A percentile compares a stretch with the other conserved stretches of the same genome.
These are phyloP conservation scores for Triplophysa rosa DNA, from an alignment of 2,113 vertebrate species.

Conservation along the genomic window DNA sequence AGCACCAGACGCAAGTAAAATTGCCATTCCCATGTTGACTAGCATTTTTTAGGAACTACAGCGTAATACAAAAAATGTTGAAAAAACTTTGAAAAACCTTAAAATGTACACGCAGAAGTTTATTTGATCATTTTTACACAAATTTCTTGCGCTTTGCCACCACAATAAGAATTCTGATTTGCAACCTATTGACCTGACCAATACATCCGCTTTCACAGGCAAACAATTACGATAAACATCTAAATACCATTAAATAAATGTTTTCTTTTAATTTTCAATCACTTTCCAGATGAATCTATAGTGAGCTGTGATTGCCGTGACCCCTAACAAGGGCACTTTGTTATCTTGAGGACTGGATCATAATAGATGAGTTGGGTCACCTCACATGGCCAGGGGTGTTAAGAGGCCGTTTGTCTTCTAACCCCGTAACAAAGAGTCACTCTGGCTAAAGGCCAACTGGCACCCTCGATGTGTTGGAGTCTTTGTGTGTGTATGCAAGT, in stretches of 20 bases:
- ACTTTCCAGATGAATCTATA: background rate
- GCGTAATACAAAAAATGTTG: too few species aligned
- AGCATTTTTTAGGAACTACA: too few species aligned
- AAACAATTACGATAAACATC: too few species aligned
- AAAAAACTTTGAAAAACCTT: too few species aligned
- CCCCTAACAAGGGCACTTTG: background rate
- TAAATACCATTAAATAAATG: background rate
- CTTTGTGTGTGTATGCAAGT: constrained; percentile 19
- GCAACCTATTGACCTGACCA: too few species aligned
- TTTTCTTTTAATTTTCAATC: background rate
- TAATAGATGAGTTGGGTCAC: constrained; percentile 43
- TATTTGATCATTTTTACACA: too few species aligned
- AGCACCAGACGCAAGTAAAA: too few species aligned
- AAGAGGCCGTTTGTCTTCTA: constrained; percentile 52
- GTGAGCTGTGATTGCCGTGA: background rate
- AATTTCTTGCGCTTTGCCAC: too few species aligned
- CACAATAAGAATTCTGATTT: too few species aligned
- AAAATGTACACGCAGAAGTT: too few species aligned
- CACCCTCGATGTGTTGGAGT: constrained; percentile 45
- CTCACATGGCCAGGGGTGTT: constrained; percentile 42
- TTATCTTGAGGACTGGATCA: constrained; percentile 47
- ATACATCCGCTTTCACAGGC: too few species aligned
- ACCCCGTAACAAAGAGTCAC: constrained; percentile 50
- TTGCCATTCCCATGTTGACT: too few species aligned
- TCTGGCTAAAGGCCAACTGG: constrained; percentile 50